Evolutionary conservation across 2,888 invertebrate genomes (phyloP).

Genomic region (Acholoe squamosa): DNA sequence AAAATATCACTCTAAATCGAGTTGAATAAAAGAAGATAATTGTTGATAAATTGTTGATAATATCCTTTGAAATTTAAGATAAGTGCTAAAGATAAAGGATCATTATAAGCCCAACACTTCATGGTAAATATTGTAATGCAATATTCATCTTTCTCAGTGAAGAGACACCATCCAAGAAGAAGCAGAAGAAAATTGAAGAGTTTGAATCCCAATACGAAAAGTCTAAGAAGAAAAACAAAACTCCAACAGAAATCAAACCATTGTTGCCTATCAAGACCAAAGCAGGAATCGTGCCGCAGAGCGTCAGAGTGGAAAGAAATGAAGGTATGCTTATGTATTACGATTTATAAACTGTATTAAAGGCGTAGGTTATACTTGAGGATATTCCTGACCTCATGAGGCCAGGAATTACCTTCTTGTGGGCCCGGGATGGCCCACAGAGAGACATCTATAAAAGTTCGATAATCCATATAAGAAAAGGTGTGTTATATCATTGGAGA

Average conservation of each 20-base stretch:
- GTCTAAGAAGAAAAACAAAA: constrained; percentile 67
- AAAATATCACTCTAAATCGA: too few relatives aligned
- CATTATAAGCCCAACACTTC: background rate
- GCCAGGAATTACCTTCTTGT: too few relatives aligned
- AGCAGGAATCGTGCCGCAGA: constrained; percentile 60
- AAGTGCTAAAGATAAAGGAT: background rate
- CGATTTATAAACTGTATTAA: too few relatives aligned
- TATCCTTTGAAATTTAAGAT: background rate
- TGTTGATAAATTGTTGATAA: too few relatives aligned
- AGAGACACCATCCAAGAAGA: constrained; percentile 66
- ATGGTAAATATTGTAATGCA: background rate
- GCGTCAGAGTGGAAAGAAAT: constrained; percentile 32
- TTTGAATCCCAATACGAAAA: constrained; percentile 27
- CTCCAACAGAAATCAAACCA: constrained; percentile 91
- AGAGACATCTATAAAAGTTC: too few relatives aligned
- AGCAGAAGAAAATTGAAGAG: constrained; percentile 67
- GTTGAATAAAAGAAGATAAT: too few relatives aligned
- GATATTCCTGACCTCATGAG: too few relatives aligned
- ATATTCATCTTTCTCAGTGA: constrained; percentile 10
- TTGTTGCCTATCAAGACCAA: constrained; percentile 60
- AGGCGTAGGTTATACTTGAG: too few relatives aligned
- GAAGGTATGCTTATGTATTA: too few relatives aligned
- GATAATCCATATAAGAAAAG: too few relatives aligned
- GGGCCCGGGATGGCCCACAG: too few relatives aligned
- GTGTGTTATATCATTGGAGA: too few relatives aligned